These are phyloP conservation scores for Diachasma alloeum DNA, from an alignment of 1,140 invertebrate genomes.

Conservation along the genomic window DNA sequence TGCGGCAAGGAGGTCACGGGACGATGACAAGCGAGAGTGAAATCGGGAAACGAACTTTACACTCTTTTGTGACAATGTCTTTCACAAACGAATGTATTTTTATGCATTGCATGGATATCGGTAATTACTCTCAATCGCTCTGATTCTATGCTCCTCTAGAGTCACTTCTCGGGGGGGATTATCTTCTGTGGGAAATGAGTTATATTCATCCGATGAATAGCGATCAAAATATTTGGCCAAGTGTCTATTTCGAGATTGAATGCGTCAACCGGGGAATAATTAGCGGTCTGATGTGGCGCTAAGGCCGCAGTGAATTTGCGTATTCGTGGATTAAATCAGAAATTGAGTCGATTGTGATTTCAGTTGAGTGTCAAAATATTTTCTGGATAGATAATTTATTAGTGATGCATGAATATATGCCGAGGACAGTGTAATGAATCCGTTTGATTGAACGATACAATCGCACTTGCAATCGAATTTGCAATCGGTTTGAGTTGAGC, in stretches of 20 bases:
- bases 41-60: conserved; percentile 28
- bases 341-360: not conserved
- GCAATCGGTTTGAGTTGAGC: conserved; percentile 5
- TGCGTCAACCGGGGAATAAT: conserved; percentile 43
- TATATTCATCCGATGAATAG: conserved; percentile 33
- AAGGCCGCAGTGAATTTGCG: not conserved
- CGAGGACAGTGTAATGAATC: conserved; percentile 12
- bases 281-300: conserved; percentile 25
- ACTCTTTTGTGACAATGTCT: conserved; percentile 17
- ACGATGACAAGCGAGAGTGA: conserved; percentile 30
- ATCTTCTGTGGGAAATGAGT: not conserved
- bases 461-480: conserved; percentile 1
- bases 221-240: conserved; percentile 43
- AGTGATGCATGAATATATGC: not conserved
- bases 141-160: too few relatives aligned
- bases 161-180: not conserved
- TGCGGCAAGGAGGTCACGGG: conserved; percentile 24
- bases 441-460: not conserved
- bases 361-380: not conserved
- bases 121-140: too few relatives aligned
- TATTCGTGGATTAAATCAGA: not conserved
- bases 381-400: not conserved
- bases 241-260: conserved; percentile 38
- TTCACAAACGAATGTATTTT: not conserved
- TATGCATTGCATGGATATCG: too few relatives aligned